Conservation (phyloP, 2,113 vertebrate species). For the Baryphthengus martii region DNA sequence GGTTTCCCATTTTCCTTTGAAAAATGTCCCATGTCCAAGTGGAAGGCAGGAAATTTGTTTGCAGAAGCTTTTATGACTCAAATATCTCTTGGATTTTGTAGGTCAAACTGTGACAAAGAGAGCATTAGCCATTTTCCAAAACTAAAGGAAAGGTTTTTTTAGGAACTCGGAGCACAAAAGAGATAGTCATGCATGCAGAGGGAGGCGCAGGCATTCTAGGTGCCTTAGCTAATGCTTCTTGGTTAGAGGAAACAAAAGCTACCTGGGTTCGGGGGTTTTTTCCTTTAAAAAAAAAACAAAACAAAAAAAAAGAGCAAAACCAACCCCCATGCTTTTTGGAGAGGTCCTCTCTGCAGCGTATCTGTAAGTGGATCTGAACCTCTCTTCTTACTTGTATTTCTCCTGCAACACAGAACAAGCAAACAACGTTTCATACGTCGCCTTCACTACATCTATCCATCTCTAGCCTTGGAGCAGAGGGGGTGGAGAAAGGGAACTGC, state of each 20-base stretch:
- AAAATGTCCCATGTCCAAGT: background rate
- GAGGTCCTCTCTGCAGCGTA: background rate
- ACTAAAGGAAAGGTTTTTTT: background rate
- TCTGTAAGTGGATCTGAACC: background rate
- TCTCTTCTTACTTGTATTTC: background rate
- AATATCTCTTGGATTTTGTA: background rate
- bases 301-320: too few species aligned
- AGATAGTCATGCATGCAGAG: background rate
- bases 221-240: background rate
- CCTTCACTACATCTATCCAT: background rate
- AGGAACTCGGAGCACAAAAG: background rate
- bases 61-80: background rate
- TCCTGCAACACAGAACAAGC: background rate
- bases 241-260: background rate
- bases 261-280: background rate
- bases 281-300: background rate
- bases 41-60: background rate
- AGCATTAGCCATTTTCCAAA: background rate
- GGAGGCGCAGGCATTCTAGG: background rate
- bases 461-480: background rate
- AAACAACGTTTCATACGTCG: background rate
- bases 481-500: conserved; percentile 32
- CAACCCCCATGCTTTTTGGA: background rate
- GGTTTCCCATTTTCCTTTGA: background rate
- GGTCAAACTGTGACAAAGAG: background rate